Conservation (phyloP, 2,888 invertebrate genomes). For the Drosophila anceps region DNA sequence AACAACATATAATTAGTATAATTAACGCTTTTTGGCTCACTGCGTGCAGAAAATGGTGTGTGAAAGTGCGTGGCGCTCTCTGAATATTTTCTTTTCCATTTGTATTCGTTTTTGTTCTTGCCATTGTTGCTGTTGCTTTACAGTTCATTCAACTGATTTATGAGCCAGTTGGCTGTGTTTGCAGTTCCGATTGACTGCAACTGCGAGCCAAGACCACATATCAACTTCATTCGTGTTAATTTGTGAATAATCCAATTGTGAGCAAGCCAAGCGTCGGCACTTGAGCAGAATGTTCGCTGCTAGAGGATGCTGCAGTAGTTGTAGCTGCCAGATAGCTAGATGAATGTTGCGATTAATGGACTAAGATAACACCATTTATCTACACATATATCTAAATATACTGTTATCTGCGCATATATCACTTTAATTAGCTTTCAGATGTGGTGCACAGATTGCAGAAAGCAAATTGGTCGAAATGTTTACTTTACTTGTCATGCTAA, state of each 20-base stretch:
- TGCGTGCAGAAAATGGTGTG: constrained; percentile 84
- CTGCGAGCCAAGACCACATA: constrained; percentile 17
- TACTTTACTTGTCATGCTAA: constrained; percentile 27
- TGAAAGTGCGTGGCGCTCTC: constrained; percentile 78
- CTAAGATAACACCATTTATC: constrained; percentile 31
- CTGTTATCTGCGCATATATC: constrained; percentile 12
- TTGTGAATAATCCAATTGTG: constrained; percentile 73
- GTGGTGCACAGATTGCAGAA: constrained; percentile 25
- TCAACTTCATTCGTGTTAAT: constrained; percentile 61
- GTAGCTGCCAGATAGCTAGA: constrained; percentile 41
- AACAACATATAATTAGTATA: constrained; percentile 76
- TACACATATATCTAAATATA: not conserved
- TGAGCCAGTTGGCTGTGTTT: constrained; percentile 47
- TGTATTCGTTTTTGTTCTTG: constrained; percentile 20
- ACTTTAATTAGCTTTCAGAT: constrained; percentile 52
- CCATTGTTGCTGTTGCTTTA: constrained; percentile 36
- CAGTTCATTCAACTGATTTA: constrained; percentile 74
- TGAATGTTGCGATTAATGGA: constrained; percentile 54
- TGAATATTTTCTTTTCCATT: constrained; percentile 66
- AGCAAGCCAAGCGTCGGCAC: constrained; percentile 51
- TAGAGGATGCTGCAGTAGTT: constrained; percentile 14
- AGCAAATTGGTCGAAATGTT: constrained; percentile 45
- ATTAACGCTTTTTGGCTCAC: constrained; percentile 82
- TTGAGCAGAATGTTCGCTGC: constrained; percentile 16
- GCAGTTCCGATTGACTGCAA: constrained; percentile 64